These are phyloP conservation scores for Channallabes apus DNA, from an alignment of 2,797 vertebrate genomes.

Conservation along the genomic window DNA sequence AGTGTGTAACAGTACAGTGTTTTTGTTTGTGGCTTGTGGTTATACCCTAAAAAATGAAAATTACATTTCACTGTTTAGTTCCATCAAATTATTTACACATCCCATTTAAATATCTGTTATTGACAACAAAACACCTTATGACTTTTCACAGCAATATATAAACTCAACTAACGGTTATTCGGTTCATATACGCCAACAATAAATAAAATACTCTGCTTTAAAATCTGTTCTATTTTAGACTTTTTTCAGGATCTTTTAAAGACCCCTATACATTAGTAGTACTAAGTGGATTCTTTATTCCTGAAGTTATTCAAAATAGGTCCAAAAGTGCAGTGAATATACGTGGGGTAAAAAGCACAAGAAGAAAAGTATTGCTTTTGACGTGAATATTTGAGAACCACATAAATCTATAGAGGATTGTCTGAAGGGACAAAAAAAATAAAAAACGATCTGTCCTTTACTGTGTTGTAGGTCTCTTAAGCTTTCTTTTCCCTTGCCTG, in stretches of 20 bases:
- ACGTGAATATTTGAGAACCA: not conserved
- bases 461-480: not conserved
- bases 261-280: not conserved
- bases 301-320: not conserved
- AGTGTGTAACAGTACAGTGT: constrained; percentile 6
- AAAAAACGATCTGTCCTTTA: not conserved
- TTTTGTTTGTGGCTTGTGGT: constrained; percentile 9
- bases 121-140: not conserved
- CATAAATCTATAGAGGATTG: not conserved
- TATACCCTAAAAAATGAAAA: not conserved
- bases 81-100: not conserved
- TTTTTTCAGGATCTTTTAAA: not conserved
- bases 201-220: not conserved
- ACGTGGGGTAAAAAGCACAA: not conserved
- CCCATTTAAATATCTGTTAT: not conserved
- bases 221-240: not conserved
- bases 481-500: not conserved
- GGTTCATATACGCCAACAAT: not conserved
- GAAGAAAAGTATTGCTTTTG: not conserved
- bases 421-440: not conserved
- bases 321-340: not conserved
- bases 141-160: not conserved
- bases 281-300: not conserved
- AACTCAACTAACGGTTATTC: not conserved
- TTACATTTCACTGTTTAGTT: not conserved